A percentile compares a stretch with the other conserved stretches of the same genome.
Evolutionary conservation across 2,888 invertebrate genomes (phyloP).

Genomic region (Balanococcus diminutus): DNA sequence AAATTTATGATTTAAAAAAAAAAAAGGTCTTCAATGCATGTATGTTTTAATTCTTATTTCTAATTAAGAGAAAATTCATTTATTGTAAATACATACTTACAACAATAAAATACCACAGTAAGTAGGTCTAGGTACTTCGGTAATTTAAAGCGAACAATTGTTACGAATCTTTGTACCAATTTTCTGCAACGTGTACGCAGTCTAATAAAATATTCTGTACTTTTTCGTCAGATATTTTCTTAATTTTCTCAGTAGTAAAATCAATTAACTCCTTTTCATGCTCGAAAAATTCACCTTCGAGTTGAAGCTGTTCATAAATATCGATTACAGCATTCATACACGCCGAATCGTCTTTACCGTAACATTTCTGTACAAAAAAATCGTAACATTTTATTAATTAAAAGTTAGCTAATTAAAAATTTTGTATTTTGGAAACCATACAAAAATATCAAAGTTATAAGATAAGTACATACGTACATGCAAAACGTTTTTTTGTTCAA

Average conservation of each 20-base stretch:
- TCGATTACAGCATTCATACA: neutral
- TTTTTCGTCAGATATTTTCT: neutral
- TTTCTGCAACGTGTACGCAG: neutral
- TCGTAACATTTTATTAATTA: neutral
- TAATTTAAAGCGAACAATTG: too few relatives aligned
- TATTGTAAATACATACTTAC: too few relatives aligned
- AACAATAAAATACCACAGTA: too few relatives aligned
- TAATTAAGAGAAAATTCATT: too few relatives aligned
- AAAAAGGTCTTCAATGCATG: too few relatives aligned
- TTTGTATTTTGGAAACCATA: too few relatives aligned
- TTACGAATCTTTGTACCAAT: too few relatives aligned
- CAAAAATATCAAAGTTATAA: too few relatives aligned
- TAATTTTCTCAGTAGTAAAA: neutral
- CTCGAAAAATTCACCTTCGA: neutral
- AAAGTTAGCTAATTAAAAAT: neutral
- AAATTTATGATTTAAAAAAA: too few relatives aligned
- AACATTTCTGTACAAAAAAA: neutral
- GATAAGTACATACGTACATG: neutral
- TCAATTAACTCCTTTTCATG: neutral
- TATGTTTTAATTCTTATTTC: too few relatives aligned
- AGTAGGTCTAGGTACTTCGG: too few relatives aligned
- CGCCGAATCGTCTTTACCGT: neutral
- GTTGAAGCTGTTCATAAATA: neutral
- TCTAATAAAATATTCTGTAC: neutral
- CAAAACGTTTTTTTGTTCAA: neutral